Percentiles rank a stretch among this genome's conserved stretches.
Conservation (phyloP, 1,140 invertebrate species). For the Pseudomyrmex concolor region DNA sequence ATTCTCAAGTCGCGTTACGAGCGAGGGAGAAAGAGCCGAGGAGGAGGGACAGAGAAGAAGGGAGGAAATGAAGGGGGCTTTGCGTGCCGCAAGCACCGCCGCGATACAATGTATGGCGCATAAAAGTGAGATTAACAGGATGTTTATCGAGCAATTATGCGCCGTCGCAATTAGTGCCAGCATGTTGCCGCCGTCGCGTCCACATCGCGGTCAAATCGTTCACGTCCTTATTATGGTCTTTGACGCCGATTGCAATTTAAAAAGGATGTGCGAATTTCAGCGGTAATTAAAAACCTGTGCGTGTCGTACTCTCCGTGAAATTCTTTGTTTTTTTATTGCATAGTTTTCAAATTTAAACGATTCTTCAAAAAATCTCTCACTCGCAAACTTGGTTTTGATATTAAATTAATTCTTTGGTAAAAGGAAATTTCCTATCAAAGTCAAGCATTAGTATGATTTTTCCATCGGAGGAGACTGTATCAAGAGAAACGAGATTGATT, state of each 20-base stretch:
- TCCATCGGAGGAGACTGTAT: too few relatives aligned
- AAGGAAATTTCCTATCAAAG: too few relatives aligned
- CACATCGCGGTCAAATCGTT: slow-evolving; percentile 59
- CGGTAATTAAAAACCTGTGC: not conserved
- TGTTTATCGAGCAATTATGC: slow-evolving; percentile 84
- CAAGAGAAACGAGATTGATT: too few relatives aligned
- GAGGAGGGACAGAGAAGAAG: slow-evolving; percentile 21
- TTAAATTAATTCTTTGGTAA: too few relatives aligned
- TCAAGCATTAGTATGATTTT: too few relatives aligned
- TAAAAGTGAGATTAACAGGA: slow-evolving; percentile 83
- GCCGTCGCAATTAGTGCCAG: slow-evolving; percentile 77
- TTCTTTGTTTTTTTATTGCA: not conserved
- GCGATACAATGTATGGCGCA: slow-evolving; percentile 67
- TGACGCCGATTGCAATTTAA: slow-evolving; percentile 21
- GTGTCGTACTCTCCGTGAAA: not conserved
- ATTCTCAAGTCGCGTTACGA: slow-evolving; percentile 59
- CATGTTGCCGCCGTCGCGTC: slow-evolving; percentile 62
- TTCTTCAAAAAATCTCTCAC: too few relatives aligned
- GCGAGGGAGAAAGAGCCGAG: slow-evolving; percentile 22
- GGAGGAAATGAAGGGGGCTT: slow-evolving; percentile 51
- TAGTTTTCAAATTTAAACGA: not conserved
- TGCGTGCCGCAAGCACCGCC: slow-evolving; percentile 60
- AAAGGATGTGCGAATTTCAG: not conserved
- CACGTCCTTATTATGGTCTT: slow-evolving; percentile 24
- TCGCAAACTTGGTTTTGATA: too few relatives aligned